Conservation (phyloP, 2,797 vertebrate species). For the Clarias fuscus region DNA sequence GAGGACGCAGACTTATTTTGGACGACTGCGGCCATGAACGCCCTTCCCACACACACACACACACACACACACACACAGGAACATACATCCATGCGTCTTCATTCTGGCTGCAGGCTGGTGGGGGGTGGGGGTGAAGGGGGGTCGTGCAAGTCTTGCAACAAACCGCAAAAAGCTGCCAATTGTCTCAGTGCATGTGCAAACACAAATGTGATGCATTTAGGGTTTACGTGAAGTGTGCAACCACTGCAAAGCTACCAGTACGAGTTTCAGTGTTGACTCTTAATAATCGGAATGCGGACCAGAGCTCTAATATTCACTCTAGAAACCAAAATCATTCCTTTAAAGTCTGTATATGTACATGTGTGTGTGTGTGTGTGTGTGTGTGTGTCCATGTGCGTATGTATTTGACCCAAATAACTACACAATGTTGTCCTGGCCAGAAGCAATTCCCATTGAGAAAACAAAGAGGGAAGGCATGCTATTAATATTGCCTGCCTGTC, state of each 20-base stretch:
- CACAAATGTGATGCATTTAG: conserved; percentile 8
- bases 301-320: conserved; percentile 71
- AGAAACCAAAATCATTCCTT: conserved; percentile 61
- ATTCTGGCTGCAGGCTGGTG: neutral
- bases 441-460: conserved; percentile 19
- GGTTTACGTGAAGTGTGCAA: conserved; percentile 1
- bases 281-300: conserved; percentile 69
- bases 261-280: conserved; percentile 48
- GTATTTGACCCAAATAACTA: conserved; percentile 64
- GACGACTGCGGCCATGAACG: conserved; percentile 74
- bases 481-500: conserved; percentile 32
- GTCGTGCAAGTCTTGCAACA: neutral
- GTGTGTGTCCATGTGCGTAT: conserved; percentile 10
- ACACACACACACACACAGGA: conserved; percentile 27
- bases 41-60: conserved; percentile 72
- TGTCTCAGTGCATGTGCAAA: neutral
- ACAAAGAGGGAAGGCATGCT: conserved; percentile 10
- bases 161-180: conserved; percentile 5
- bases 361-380: neutral
- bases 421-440: conserved; percentile 33
- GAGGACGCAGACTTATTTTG: conserved; percentile 75
- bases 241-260: neutral
- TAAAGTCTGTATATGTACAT: neutral
- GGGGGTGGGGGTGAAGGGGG: neutral
- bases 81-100: neutral